phyloP scores from a whole-genome alignment of 2,888 invertebrate genomes.

The Automeris io region DNA sequence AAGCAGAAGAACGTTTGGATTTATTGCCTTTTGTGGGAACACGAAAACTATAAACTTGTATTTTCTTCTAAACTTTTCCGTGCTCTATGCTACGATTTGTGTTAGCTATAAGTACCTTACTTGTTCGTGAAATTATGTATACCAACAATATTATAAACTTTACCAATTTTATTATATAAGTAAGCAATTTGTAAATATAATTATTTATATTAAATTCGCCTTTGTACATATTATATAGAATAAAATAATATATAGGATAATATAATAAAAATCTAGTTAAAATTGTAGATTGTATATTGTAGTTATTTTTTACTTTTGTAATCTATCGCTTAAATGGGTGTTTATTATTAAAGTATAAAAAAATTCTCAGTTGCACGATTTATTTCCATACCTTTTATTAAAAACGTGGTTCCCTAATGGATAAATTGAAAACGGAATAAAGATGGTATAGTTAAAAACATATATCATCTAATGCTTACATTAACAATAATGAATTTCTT shows the following conservation, averaged over 20 bases:
- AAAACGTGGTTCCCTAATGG: too few relatives aligned
- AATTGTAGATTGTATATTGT: constrained; percentile 35
- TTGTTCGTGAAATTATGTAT: constrained; percentile 17
- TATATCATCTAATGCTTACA: too few relatives aligned
- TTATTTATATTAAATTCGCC: constrained; percentile 49
- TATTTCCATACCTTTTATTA: not conserved
- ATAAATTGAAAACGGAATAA: too few relatives aligned
- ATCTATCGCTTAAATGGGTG: constrained; percentile 32
- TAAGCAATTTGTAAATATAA: constrained; percentile 52
- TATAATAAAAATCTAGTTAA: constrained; percentile 27
- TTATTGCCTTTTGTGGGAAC: constrained; percentile 55
- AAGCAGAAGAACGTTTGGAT: constrained; percentile 50
- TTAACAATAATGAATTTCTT: too few relatives aligned
- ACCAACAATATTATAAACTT: constrained; percentile 6
- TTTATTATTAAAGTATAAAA: constrained; percentile 22
- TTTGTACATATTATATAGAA: constrained; percentile 48
- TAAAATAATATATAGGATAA: constrained; percentile 18
- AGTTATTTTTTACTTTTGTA: constrained; percentile 38
- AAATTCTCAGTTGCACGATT: not conserved
- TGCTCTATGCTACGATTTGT: constrained; percentile 30
- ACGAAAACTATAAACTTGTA: constrained; percentile 58
- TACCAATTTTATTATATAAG: constrained; percentile 3
- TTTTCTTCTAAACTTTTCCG: constrained; percentile 48
- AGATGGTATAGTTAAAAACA: too few relatives aligned
- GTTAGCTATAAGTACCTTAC: constrained; percentile 30